Conservation (phyloP, 2,797 vertebrate genomes). For the Gallinago solitaria region DNA sequence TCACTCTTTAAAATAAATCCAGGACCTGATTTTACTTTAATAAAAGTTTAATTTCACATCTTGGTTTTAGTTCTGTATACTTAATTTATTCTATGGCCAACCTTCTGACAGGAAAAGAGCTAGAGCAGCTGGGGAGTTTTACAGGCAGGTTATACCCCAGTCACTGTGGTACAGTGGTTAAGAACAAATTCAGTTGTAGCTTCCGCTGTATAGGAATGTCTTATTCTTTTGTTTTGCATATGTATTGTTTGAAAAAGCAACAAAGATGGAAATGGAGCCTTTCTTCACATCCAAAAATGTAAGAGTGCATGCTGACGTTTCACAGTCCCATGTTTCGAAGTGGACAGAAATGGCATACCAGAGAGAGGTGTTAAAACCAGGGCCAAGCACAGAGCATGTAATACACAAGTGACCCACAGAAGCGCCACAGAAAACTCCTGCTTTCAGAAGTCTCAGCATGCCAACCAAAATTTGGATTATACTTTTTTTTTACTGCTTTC, state of each 20-base stretch:
- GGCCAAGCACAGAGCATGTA: background rate
- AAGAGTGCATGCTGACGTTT: accelerated
- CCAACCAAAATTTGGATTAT: background rate
- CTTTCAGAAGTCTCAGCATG: background rate
- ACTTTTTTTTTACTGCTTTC: background rate
- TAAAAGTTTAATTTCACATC: slow-evolving; percentile 73
- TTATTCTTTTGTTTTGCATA: background rate
- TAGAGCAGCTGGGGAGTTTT: slow-evolving; percentile 43
- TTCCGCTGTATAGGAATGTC: background rate
- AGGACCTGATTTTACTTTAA: slow-evolving; percentile 68
- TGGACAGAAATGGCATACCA: background rate
- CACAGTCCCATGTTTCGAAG: background rate
- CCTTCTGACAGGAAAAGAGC: slow-evolving; percentile 34
- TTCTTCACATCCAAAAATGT: background rate
- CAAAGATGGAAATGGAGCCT: background rate
- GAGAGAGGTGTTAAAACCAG: background rate
- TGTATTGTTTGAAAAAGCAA: background rate
- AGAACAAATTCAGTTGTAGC: background rate
- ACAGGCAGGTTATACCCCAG: slow-evolving; percentile 4
- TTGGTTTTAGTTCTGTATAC: slow-evolving; percentile 66
- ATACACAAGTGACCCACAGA: background rate
- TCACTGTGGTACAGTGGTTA: background rate
- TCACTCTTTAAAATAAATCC: slow-evolving; percentile 66
- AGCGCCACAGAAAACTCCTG: background rate
- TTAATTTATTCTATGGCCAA: slow-evolving; percentile 64